Evolutionary conservation across 2,888 invertebrate genomes (phyloP), one percentile per base, ranked within the genome.

Genomic region (Sphinx pinastri): DNA sequence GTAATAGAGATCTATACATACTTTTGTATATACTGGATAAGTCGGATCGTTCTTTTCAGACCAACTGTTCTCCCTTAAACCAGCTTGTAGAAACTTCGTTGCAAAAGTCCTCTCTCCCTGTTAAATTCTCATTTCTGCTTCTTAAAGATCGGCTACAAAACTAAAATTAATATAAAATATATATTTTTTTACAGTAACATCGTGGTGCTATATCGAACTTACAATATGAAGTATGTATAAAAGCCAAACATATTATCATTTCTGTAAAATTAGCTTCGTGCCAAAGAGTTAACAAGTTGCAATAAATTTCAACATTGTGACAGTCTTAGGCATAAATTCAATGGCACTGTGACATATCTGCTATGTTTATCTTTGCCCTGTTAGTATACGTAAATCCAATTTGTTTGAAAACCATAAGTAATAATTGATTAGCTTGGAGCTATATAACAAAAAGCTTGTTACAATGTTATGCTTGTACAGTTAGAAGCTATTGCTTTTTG

Each of bases 331-430:
- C 63, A 63, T 63, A 49, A 63, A 63, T 63, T 49, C 63, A 49
- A 49, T 25, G 49, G 16, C 47, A 4, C 11, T 16, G 10, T 13
- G 63, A 49, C 63, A 47, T 49, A 63, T 63, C 49, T 63, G 63
- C 19, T 19, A 12, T 16, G 49, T 63, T 60, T 49, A 63, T 49
- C 63, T 63, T 63, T 63, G 63, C 47, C 49, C 12, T 63, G 49
- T 63, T 47, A 47, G 63, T 63, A 60, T 63, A 49, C 49, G 63
- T 63, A 63, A 63, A 63, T 63, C 63, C 63, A 63, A 63, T 63
- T 63, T 63, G 63, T 47, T 63, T 63, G 47, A 63, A 63, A 63
- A 49, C 49, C 63, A 63, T 63, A 63, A 49, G 19, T 63, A 63
- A 63, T 63, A 63, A 63, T 63, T 63, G 63, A 63, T 63, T 63